phyloP scores from a whole-genome alignment of 2,888 invertebrate species.

The Drosophila rubida region DNA sequence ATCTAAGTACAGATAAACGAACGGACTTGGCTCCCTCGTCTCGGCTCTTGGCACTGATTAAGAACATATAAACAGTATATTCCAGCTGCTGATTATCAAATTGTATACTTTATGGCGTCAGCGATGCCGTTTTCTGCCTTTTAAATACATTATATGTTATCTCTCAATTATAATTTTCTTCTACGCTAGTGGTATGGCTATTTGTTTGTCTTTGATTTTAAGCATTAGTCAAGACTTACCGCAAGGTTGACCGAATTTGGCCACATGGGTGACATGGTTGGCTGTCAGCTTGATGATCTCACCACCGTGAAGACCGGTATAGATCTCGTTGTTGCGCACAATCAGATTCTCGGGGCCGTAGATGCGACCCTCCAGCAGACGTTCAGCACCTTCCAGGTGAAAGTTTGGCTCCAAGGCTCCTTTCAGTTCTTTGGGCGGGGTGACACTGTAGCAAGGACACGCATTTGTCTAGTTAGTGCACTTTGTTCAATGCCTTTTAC shows the following conservation, averaged over 20 bases:
- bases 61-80: no score
- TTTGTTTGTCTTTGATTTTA: background rate
- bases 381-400: conserved; percentile 89
- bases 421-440: conserved; percentile 86
- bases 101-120: no score
- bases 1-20: no score
- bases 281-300: conserved; percentile 91
- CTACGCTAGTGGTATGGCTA: no score
- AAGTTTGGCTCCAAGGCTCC: conserved; percentile 88
- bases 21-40: no score
- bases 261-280: conserved; percentile 89
- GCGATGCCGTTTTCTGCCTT: no score
- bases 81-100: no score
- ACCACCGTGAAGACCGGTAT: conserved; percentile 92
- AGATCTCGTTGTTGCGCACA: conserved; percentile 90
- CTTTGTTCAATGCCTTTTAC: conserved; percentile 76
- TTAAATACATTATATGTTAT: no score
- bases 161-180: no score
- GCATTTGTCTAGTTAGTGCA: background rate
- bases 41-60: no score
- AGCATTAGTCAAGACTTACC: conserved; percentile 86
- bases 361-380: conserved; percentile 88
- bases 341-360: conserved; percentile 93
- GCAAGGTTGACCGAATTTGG: conserved; percentile 92
- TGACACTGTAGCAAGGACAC: conserved; percentile 83